phyloP scores from a whole-genome alignment of 2,888 invertebrate species.

The Crioceris asparagi region DNA sequence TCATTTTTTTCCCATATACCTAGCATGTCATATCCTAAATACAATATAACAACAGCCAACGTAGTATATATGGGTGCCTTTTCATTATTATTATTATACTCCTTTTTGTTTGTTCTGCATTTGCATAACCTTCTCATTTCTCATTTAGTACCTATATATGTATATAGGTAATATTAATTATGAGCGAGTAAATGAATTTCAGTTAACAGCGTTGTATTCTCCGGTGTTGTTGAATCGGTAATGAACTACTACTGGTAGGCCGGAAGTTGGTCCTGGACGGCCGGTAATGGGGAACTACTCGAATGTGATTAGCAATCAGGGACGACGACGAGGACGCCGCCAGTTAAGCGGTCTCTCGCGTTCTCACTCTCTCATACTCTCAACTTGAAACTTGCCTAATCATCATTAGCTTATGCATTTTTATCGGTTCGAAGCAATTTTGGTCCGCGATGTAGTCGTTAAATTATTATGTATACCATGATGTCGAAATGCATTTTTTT shows the following conservation, averaged over 20 bases:
- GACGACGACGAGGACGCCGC: no score
- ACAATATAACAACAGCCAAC: no score
- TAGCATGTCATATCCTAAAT: no score
- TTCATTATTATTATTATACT: no score
- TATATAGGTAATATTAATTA: constrained; percentile 28
- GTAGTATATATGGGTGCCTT: no score
- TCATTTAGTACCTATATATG: constrained; percentile 23
- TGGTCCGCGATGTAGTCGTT: neutral
- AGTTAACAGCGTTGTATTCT: constrained; percentile 27
- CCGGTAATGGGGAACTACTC: constrained; percentile 26
- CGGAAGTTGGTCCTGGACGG: constrained; percentile 17
- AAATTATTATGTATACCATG: neutral
- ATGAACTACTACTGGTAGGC: constrained; percentile 19
- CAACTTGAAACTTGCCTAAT: constrained; percentile 28
- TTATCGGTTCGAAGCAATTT: constrained; percentile 29
- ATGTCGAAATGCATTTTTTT: no score
- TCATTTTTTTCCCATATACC: no score
- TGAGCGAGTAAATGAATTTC: constrained; percentile 25
- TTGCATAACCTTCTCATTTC: constrained; percentile 20
- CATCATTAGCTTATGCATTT: constrained; percentile 31
- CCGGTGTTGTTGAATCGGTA: constrained; percentile 23
- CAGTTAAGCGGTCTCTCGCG: no score
- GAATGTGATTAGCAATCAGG: constrained; percentile 29
- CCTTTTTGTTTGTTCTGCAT: constrained; percentile 16
- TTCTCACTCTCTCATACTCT: no score